Percentiles rank a stretch among this genome's conserved stretches.
Evolutionary conservation across 2,113 vertebrate species (phyloP).

Genomic region (Cardinalis cardinalis): DNA sequence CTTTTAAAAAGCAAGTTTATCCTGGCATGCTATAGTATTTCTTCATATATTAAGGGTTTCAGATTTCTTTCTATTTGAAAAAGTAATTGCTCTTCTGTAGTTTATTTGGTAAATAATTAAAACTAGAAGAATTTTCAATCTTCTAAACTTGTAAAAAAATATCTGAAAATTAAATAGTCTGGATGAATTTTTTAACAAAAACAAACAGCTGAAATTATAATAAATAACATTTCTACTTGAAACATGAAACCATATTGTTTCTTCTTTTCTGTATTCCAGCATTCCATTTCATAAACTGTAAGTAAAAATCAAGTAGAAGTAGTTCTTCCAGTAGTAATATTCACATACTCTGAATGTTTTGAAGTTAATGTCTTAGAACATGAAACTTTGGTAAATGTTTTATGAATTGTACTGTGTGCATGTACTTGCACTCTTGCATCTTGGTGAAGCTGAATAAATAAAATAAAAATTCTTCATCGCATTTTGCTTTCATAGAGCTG

Average conservation of each 20-base stretch:
- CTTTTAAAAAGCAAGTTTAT: background rate
- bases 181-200: background rate
- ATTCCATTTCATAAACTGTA: background rate
- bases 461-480: background rate
- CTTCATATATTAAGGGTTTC: background rate
- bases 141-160: background rate
- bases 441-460: constrained; percentile 5
- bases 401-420: background rate
- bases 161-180: background rate
- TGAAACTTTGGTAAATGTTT: background rate
- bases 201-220: background rate
- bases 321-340: background rate
- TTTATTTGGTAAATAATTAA: background rate
- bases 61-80: background rate
- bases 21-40: background rate
- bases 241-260: background rate
- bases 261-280: background rate
- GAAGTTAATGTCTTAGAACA: background rate
- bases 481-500: constrained; percentile 12
- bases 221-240: background rate
- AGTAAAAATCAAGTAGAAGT: background rate
- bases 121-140: background rate
- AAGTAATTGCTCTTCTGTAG: background rate
- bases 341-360: background rate
- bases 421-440: background rate